These are phyloP conservation scores for Phodopus roborovskii DNA, from an alignment of 2,113 vertebrate species.

Conservation along the genomic window DNA sequence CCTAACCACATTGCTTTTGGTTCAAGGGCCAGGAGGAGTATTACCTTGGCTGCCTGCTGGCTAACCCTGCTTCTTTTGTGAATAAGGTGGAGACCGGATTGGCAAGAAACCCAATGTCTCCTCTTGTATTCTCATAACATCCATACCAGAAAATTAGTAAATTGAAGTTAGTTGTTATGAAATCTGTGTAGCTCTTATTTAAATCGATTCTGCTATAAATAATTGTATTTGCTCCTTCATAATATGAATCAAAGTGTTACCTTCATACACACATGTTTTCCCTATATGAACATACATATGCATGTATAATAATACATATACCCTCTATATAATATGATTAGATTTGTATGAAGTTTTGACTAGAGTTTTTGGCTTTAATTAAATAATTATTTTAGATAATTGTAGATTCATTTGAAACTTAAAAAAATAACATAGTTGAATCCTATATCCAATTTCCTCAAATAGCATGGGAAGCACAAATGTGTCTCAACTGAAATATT, in stretches of 20 bases:
- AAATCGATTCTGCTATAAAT: neutral
- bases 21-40: rapidly evolving
- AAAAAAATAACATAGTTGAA: too few species aligned
- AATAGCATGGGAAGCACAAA: too few species aligned
- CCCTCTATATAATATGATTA: too few species aligned
- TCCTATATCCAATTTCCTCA: too few species aligned
- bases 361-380: neutral
- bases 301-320: neutral
- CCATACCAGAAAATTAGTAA: neutral
- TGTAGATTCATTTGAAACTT: neutral
- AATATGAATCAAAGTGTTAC: neutral
- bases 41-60: neutral
- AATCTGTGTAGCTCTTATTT: neutral
- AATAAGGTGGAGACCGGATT: neutral
- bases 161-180: neutral
- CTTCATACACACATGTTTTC: neutral
- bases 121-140: neutral
- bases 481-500: neutral
- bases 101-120: neutral
- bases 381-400: neutral
- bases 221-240: neutral
- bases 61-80: neutral
- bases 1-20: neutral
- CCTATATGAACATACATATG: neutral
- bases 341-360: too few species aligned